phyloP scores from a whole-genome alignment of 2,797 vertebrate genomes.

The Myotis daubentonii region DNA sequence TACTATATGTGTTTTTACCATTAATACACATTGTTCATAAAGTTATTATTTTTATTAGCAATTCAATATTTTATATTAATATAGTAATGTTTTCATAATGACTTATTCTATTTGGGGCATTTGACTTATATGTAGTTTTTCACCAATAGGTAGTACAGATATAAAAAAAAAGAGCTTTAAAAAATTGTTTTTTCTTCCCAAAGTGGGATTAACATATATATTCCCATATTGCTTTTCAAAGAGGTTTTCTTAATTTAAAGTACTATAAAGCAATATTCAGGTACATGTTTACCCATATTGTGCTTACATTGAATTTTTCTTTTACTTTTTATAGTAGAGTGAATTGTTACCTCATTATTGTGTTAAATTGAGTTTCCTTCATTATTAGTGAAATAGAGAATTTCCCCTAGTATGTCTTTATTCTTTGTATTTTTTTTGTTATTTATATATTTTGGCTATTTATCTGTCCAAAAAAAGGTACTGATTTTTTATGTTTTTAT shows the following conservation, averaged over 20 bases:
- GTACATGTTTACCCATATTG: background rate
- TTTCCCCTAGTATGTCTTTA: background rate
- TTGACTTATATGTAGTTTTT: constrained; percentile 7
- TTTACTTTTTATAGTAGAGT: background rate
- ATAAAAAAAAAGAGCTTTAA: background rate
- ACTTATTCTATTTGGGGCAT: constrained; percentile 4
- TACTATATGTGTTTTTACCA: background rate
- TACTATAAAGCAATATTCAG: background rate
- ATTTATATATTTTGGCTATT: constrained; percentile 21
- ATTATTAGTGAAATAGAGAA: background rate
- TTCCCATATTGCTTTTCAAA: background rate
- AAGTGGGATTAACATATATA: background rate
- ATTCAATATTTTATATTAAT: background rate
- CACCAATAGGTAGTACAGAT: background rate
- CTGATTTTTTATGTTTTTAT: constrained; percentile 18
- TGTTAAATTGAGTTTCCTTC: constrained; percentile 32
- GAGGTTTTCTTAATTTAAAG: background rate
- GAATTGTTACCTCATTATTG: background rate
- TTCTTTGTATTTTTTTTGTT: background rate
- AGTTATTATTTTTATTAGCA: constrained; percentile 39
- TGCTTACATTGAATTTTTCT: background rate
- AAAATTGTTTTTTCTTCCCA: background rate
- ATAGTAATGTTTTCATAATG: background rate
- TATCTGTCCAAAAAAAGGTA: background rate
- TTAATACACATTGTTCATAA: background rate